Conservation (phyloP, 2,888 invertebrate genomes). For the Bugulina stolonifera region DNA sequence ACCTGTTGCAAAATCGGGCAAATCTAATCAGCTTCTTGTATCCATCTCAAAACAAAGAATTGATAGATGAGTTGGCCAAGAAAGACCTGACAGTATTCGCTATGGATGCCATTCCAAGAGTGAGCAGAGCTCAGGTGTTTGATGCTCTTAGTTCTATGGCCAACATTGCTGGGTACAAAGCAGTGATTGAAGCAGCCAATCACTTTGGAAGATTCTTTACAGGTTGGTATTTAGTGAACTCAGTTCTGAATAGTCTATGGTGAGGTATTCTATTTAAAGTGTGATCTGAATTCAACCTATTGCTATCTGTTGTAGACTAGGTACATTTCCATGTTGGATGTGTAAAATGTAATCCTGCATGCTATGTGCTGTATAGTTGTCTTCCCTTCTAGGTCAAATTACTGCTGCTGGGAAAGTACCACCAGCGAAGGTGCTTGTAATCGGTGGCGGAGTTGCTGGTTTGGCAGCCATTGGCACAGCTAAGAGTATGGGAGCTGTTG, state of each 20-base stretch:
- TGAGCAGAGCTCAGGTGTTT: constrained; percentile 81
- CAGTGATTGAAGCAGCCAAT: constrained; percentile 81
- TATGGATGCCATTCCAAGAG: constrained; percentile 84
- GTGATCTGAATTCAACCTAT: no score
- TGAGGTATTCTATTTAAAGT: no score
- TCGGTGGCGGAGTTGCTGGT: constrained; percentile 85
- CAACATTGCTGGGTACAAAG: constrained; percentile 80
- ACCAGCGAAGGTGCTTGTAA: constrained; percentile 77
- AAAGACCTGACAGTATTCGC: constrained; percentile 75
- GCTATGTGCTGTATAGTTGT: no score
- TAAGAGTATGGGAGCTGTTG: constrained; percentile 79
- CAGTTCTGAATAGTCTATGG: not conserved
- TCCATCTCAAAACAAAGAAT: constrained; percentile 72
- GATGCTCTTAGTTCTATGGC: constrained; percentile 88
- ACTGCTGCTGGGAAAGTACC: constrained; percentile 82
- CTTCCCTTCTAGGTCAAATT: constrained; percentile 73
- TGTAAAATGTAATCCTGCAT: no score
- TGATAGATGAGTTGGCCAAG: constrained; percentile 66
- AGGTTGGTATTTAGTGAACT: constrained; percentile 56
- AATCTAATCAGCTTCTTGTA: constrained; percentile 77
- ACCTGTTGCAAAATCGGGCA: constrained; percentile 62
- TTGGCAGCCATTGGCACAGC: constrained; percentile 79
- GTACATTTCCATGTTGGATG: no score
- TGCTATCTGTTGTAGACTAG: no score
- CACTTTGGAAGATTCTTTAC: constrained; percentile 85